Base-by-base conservation (phyloP, 1,140 invertebrate genomes). In the Penaeus chinensis region DNA sequence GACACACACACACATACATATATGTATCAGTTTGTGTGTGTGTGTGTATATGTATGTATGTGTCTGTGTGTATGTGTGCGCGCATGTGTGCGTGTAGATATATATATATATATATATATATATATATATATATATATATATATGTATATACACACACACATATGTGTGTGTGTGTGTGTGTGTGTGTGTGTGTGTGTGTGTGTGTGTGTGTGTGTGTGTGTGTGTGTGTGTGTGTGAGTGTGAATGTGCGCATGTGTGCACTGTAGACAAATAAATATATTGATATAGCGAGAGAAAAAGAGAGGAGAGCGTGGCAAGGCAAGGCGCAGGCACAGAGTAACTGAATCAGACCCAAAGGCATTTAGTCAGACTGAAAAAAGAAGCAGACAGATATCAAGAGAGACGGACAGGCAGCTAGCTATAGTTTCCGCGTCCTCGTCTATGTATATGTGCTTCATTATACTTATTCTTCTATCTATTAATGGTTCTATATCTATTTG, bases 141-240 rank as follows among this genome's bases (percentile, higher is more conserved):
- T 66, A 7, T 66, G 24, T 66, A 7, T 66, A 66, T 2, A 66
- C 7, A 66, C 2, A 7, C 7, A 66, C 2, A 7, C 2, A 66
- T 3, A 3, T 66, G 5, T 66, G 63, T 66, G 63, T n/a, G 63
- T 66, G 63, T 66, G 19, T 66, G 63, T 66, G 63, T n/a, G n/a
- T 66, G n/a, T 66, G 63, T 66, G 63, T 66, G n/a, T 66, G 63
- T 20, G 63, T 66, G n/a, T 66, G 63, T 66, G n/a, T 66, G n/a
- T 66, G 63, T 20, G 19, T 66, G n/a, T 66, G 63, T n/a, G 63
- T 66, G n/a, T 66, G 63, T 66, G 63, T n/a, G n/a, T 2, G 3
- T 66, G 63, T n/a, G 19, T 66, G n/a, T 2, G 63, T 66, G 63
- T 66, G n/a, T 66, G n/a, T 66, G 63, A 1, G n/a, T 66, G 63